A percentile compares a stretch with the other conserved stretches of the same genome.
phyloP scores from a whole-genome alignment of 2,797 vertebrate genomes.

The Botia kubotai region DNA sequence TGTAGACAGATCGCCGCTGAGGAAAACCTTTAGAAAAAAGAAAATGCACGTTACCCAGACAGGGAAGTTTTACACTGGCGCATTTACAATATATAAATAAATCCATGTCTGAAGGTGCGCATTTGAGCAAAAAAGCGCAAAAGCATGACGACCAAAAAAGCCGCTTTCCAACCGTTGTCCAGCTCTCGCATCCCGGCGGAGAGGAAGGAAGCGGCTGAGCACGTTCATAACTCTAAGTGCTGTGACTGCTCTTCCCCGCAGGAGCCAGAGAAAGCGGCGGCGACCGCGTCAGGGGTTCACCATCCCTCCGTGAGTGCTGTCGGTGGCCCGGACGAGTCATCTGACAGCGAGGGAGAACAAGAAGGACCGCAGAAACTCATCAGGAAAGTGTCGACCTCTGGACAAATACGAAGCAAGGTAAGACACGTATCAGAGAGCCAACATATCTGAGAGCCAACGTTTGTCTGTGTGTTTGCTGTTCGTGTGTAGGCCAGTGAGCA shows the following conservation, averaged over 20 bases:
- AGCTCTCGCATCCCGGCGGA: slow-evolving; percentile 57
- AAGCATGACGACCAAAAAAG: slow-evolving; percentile 82
- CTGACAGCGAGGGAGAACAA: slow-evolving; percentile 96
- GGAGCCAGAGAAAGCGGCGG: slow-evolving; percentile 87
- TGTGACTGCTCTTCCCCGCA: slow-evolving; percentile 75
- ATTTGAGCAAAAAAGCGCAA: slow-evolving; percentile 31
- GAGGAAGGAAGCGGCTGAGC: slow-evolving; percentile 75
- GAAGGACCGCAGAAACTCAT: slow-evolving; percentile 98
- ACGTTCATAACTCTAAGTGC: slow-evolving; percentile 75
- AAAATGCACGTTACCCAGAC: slow-evolving; percentile 59
- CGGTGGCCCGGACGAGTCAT: slow-evolving; percentile 87
- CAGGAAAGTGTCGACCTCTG: slow-evolving; percentile 97
- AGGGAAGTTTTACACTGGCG: slow-evolving; percentile 62
- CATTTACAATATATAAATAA: slow-evolving; percentile 50
- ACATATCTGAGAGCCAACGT: background rate
- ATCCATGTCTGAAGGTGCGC: slow-evolving; percentile 19
- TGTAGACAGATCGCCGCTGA: slow-evolving; percentile 42
- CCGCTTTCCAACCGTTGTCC: slow-evolving; percentile 64
- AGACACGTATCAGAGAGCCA: slow-evolving; percentile 64
- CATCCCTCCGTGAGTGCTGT: slow-evolving; percentile 77
- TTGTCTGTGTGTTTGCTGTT: slow-evolving; percentile 3
- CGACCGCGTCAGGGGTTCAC: slow-evolving; percentile 76
- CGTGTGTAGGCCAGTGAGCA: background rate
- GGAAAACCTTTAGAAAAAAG: slow-evolving; percentile 47
- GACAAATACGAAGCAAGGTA: slow-evolving; percentile 96